A percentile compares a stretch with the other conserved stretches of the same genome.
Conservation (phyloP, 1,140 invertebrate genomes). For the Lasioglossum baleicum region DNA sequence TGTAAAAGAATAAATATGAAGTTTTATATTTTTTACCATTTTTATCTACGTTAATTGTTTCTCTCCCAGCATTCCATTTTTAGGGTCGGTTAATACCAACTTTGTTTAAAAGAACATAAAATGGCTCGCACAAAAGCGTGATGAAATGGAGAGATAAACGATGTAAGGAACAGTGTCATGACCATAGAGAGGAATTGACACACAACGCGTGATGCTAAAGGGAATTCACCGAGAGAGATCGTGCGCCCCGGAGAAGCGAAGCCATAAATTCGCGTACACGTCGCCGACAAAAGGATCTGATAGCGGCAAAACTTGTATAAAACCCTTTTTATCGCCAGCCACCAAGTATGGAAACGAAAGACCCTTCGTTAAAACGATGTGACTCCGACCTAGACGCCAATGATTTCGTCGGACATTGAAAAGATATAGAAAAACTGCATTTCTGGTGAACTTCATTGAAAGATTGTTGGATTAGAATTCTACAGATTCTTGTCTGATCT, state of each 20-base stretch:
- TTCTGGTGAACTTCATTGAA: neutral
- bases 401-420: neutral
- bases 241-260: constrained; percentile 36
- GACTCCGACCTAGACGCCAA: neutral
- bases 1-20: too few species aligned
- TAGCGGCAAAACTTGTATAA: constrained; percentile 61
- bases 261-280: constrained; percentile 68
- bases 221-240: constrained; percentile 53
- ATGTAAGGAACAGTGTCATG: constrained; percentile 47
- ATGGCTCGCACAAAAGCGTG: neutral
- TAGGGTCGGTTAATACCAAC: too few species aligned
- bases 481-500: too few species aligned
- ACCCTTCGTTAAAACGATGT: constrained; percentile 37
- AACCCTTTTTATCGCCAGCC: constrained; percentile 43
- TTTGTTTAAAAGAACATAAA: too few species aligned
- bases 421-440: neutral
- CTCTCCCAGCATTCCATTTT: too few species aligned
- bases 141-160: constrained; percentile 42
- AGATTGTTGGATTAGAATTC: too few species aligned
- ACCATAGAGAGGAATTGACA: constrained; percentile 52
- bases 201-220: constrained; percentile 56
- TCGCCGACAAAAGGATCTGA: constrained; percentile 51
- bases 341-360: constrained; percentile 61
- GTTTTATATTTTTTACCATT: too few species aligned
- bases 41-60: too few species aligned